Evolutionary conservation across 92 coral and sea anemone genomes (phyloP).

Genomic region (Epizoanthus ramosus): DNA sequence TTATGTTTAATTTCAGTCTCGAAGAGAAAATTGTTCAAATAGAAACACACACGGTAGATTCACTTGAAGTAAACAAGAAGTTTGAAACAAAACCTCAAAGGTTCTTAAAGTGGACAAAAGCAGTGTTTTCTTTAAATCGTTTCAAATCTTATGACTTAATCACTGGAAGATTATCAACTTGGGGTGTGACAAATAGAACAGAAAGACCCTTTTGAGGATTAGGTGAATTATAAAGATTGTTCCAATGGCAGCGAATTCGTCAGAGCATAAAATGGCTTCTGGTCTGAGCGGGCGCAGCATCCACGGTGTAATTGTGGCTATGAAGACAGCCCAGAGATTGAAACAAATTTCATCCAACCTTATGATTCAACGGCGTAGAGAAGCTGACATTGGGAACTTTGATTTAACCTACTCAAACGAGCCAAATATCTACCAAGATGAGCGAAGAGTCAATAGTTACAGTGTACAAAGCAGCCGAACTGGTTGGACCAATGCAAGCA

Average conservation of each 20-base stretch:
- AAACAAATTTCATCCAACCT: slow-evolving; percentile 65
- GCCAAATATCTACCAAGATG: slow-evolving; percentile 46
- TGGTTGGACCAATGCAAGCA: slow-evolving; percentile 4
- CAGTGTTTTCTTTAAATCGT: slow-evolving; percentile 16
- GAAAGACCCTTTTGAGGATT: slow-evolving; percentile 19
- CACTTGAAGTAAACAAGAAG: slow-evolving; percentile 33
- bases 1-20: slow-evolving; percentile 42
- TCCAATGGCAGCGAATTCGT: background rate
- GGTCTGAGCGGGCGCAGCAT: slow-evolving; percentile 60
- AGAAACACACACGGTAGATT: slow-evolving; percentile 19
- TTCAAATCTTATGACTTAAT: slow-evolving; percentile 12
- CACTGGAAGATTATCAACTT: slow-evolving; percentile 5
- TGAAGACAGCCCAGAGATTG: slow-evolving; percentile 65
- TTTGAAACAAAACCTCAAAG: slow-evolving; percentile 6
- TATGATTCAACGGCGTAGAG: slow-evolving; percentile 49
- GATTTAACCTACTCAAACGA: slow-evolving; percentile 70
- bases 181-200: slow-evolving; percentile 2
- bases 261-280: slow-evolving; percentile 42
- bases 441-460: background rate
- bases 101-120: slow-evolving; percentile 5
- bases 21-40: slow-evolving; percentile 19
- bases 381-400: slow-evolving; percentile 67
- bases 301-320: slow-evolving; percentile 64
- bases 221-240: background rate
- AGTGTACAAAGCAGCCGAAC: slow-evolving; percentile 36